Percentiles rank a stretch among this genome's conserved stretches.
These are phyloP conservation scores for Amiota mariae DNA, from an alignment of 2,888 invertebrate species.

Conservation along the genomic window DNA sequence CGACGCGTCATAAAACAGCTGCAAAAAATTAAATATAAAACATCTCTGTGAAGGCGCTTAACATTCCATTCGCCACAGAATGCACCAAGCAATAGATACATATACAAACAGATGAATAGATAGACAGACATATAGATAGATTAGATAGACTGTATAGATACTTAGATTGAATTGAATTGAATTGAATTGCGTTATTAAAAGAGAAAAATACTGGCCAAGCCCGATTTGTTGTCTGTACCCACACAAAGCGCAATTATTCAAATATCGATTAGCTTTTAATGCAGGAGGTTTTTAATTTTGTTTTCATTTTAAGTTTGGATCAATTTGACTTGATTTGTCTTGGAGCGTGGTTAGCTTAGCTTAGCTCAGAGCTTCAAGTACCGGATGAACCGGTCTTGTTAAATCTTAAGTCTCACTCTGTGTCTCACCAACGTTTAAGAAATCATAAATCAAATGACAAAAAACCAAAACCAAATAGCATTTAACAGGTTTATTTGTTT, in stretches of 20 bases:
- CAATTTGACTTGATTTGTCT: too few species aligned
- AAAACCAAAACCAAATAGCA: constrained; percentile 7
- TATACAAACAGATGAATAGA: too few species aligned
- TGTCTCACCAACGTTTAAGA: constrained; percentile 17
- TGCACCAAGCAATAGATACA: too few species aligned
- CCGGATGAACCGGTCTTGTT: constrained; percentile 14
- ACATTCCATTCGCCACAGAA: neutral
- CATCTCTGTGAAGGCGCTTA: neutral
- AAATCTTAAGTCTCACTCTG: neutral
- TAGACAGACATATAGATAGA: too few species aligned
- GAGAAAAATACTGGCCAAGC: too few species aligned
- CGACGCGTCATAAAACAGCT: neutral
- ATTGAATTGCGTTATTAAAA: too few species aligned
- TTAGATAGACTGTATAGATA: too few species aligned
- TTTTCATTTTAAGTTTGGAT: too few species aligned
- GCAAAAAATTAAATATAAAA: neutral
- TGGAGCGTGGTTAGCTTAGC: too few species aligned
- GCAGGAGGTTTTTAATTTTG: too few species aligned
- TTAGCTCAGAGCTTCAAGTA: too few species aligned
- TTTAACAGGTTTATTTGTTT: constrained; percentile 63
- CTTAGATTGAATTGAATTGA: too few species aligned
- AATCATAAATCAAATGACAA: constrained; percentile 18
- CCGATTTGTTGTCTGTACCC: constrained; percentile 14
- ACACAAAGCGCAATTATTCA: constrained; percentile 20
- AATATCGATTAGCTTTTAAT: neutral